Conservation (phyloP, 2,888 invertebrate species). For the Oscheius sp. region DNA sequence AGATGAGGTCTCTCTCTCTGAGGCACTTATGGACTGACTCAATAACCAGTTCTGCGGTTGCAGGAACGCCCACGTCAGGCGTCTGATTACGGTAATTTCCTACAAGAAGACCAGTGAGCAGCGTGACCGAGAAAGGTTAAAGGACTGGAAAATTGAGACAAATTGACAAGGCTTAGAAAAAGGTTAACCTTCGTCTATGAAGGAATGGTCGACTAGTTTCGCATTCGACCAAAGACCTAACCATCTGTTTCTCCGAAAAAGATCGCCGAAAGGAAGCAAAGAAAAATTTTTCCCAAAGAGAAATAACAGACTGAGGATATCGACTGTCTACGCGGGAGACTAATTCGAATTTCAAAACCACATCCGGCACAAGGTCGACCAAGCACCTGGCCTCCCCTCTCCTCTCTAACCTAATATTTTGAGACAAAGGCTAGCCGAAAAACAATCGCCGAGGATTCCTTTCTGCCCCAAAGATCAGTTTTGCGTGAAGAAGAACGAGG, state of each 20-base stretch:
- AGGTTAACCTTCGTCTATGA: no score
- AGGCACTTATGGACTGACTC: neutral
- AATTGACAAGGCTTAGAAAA: no score
- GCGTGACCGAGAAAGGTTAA: no score
- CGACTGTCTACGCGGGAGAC: neutral
- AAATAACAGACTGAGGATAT: neutral
- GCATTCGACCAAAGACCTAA: neutral
- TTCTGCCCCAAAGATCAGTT: no score
- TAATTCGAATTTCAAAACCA: neutral
- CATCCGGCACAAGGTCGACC: neutral
- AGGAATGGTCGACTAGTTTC: no score
- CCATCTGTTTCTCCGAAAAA: neutral
- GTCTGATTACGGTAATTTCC: no score
- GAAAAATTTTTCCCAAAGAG: neutral
- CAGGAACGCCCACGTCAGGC: no score
- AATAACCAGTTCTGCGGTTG: neutral
- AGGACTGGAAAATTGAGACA: no score
- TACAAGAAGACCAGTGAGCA: no score
- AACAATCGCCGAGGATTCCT: no score
- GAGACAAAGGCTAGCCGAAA: neutral
- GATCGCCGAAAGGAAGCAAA: neutral
- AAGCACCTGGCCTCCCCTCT: neutral
- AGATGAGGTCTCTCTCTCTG: neutral
- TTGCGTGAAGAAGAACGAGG: neutral
- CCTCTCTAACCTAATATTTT: slow-evolving; percentile 8